Evolutionary conservation across 2,797 vertebrate genomes (phyloP).

Genomic region (Sebastiscus tertius): DNA sequence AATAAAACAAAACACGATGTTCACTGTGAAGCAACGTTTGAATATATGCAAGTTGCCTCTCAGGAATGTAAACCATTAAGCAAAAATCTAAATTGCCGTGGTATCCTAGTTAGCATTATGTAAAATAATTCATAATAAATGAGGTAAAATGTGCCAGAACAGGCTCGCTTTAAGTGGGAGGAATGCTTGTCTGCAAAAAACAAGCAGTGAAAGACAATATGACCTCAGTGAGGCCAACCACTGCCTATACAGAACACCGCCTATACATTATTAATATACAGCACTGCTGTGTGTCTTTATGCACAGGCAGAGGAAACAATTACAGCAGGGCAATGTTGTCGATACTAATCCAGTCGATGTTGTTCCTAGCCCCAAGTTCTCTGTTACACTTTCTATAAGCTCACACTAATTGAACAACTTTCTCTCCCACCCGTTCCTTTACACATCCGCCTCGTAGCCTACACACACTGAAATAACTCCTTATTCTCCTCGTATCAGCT

Average conservation of each 20-base stretch:
- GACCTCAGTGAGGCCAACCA: slow-evolving; percentile 8
- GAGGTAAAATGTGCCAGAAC: slow-evolving; percentile 10
- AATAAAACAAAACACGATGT: neutral
- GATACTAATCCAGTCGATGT: neutral
- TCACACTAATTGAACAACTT: slow-evolving; percentile 16
- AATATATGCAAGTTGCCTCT: neutral
- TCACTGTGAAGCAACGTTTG: neutral
- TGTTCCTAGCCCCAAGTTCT: neutral
- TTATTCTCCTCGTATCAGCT: slow-evolving; percentile 48
- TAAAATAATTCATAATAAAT: neutral
- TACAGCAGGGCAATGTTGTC: neutral
- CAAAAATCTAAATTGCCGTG: neutral
- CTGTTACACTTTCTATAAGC: neutral
- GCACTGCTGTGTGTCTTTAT: neutral
- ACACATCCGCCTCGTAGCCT: neutral
- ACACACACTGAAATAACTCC: slow-evolving; percentile 30
- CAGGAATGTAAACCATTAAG: neutral
- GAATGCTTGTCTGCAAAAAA: slow-evolving; percentile 25
- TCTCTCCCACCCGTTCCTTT: neutral
- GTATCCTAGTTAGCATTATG: neutral
- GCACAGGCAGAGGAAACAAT: neutral
- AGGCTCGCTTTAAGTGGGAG: neutral
- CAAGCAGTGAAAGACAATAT: slow-evolving; percentile 37
- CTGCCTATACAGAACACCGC: neutral
- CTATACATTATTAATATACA: slow-evolving; percentile 28